These are phyloP conservation scores for Equus quagga DNA, from an alignment of 2,113 vertebrate genomes.

Conservation along the genomic window DNA sequence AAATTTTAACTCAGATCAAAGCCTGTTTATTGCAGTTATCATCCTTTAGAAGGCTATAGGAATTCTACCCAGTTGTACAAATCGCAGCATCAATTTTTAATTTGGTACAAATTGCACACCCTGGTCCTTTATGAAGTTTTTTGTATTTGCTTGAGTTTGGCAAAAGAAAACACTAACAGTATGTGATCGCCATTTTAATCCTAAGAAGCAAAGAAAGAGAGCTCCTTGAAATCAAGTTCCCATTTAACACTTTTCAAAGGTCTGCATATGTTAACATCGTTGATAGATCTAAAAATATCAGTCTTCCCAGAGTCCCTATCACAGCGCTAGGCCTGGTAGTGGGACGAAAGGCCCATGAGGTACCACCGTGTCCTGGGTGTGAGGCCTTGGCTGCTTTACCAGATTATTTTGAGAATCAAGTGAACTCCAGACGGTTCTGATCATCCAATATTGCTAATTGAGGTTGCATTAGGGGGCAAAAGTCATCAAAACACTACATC, in stretches of 20 bases:
- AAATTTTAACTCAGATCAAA: neutral
- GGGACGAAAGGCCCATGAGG: fast-evolving
- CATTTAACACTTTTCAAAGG: neutral
- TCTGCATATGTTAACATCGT: neutral
- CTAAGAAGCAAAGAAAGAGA: neutral
- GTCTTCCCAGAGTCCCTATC: neutral
- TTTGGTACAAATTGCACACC: fast-evolving
- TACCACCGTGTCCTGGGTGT: fast-evolving
- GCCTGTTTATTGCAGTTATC: neutral
- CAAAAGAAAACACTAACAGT: neutral
- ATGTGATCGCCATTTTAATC: neutral
- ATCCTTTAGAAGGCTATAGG: neutral
- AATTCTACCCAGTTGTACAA: too few relatives aligned
- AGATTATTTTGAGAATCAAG: too few relatives aligned
- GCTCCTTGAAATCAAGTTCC: neutral
- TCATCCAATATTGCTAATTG: neutral
- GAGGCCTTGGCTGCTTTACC: neutral
- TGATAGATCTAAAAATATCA: neutral
- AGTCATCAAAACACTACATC: fast-evolving
- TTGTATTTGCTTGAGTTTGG: neutral
- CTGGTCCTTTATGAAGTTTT: neutral
- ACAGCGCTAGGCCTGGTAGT: fast-evolving
- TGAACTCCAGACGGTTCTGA: too few relatives aligned
- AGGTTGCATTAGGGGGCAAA: neutral
- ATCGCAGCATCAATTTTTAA: neutral